These are phyloP conservation scores for Spatula versicolor DNA, from an alignment of 2,797 vertebrate species.

Conservation along the genomic window DNA sequence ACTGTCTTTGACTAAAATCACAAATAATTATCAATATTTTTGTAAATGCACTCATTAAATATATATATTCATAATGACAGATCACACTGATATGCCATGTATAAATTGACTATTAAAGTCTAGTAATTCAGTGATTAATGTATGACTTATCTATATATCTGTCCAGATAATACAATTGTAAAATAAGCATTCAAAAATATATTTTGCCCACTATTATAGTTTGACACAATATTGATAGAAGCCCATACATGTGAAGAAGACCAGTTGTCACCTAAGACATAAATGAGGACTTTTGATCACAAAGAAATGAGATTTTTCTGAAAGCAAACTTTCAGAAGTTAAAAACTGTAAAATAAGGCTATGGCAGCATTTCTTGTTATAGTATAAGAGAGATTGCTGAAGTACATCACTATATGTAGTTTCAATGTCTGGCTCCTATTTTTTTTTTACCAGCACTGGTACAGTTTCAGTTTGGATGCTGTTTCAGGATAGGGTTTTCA, in stretches of 20 bases:
- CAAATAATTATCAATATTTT: not conserved
- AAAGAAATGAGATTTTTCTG: not conserved
- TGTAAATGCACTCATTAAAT: not conserved
- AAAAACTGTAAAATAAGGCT: conserved; percentile 1
- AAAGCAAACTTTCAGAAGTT: not conserved
- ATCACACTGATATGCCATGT: not conserved
- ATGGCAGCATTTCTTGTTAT: not conserved
- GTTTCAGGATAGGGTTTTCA: conserved; percentile 30
- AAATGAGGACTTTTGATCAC: not conserved
- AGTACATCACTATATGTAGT: not conserved
- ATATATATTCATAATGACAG: not conserved
- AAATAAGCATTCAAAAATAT: not conserved
- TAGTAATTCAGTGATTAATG: not conserved
- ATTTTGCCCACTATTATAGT: not conserved
- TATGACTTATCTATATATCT: not conserved
- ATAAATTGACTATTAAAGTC: not conserved
- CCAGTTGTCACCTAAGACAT: not conserved
- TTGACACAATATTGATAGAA: not conserved
- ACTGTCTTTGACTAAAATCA: not conserved
- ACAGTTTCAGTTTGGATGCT: conserved; percentile 43
- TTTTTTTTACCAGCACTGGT: conserved; percentile 2
- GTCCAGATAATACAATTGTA: not conserved
- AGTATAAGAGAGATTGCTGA: not conserved
- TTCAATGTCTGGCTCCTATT: not conserved
- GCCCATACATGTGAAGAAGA: not conserved